Evolutionary conservation across 1,140 invertebrate species (phyloP).

Genomic region (Drosophila tani): DNA sequence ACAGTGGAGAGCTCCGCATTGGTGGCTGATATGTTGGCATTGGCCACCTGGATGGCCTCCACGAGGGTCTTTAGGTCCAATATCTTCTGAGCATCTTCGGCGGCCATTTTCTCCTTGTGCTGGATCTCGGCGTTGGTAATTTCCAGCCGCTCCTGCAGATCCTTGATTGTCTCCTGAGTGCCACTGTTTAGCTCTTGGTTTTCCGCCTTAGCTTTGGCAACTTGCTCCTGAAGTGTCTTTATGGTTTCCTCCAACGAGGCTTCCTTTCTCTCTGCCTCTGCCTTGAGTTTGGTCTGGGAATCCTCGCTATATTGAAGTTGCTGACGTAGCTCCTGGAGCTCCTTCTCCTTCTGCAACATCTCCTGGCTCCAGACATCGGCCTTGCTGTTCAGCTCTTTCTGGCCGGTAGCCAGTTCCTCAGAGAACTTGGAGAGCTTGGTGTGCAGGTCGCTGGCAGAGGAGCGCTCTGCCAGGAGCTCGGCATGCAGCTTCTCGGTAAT

Average conservation of each 20-base stretch:
- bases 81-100: conserved; percentile 74
- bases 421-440: conserved; percentile 54
- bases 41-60: conserved; percentile 70
- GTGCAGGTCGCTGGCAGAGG: conserved; percentile 48
- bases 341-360: conserved; percentile 51
- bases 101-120: conserved; percentile 66
- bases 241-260: conserved; percentile 29
- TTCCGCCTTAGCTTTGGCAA: conserved; percentile 47
- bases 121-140: conserved; percentile 61
- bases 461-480: conserved; percentile 47
- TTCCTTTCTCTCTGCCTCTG: conserved; percentile 41
- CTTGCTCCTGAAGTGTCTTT: conserved; percentile 49
- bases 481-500: conserved; percentile 54
- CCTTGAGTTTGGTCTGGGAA: conserved; percentile 41
- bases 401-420: conserved; percentile 54
- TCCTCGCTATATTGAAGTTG: conserved; percentile 51
- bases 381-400: conserved; percentile 54
- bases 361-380: conserved; percentile 56
- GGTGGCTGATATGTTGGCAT: conserved; percentile 74
- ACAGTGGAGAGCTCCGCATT: conserved; percentile 73
- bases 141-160: conserved; percentile 65
- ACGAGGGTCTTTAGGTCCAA: conserved; percentile 64
- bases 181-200: conserved; percentile 47
- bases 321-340: conserved; percentile 58
- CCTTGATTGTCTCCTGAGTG: conserved; percentile 49